Base-by-base conservation (phyloP, 2,797 vertebrate species). In the Pseudochirops corinnae region DNA sequence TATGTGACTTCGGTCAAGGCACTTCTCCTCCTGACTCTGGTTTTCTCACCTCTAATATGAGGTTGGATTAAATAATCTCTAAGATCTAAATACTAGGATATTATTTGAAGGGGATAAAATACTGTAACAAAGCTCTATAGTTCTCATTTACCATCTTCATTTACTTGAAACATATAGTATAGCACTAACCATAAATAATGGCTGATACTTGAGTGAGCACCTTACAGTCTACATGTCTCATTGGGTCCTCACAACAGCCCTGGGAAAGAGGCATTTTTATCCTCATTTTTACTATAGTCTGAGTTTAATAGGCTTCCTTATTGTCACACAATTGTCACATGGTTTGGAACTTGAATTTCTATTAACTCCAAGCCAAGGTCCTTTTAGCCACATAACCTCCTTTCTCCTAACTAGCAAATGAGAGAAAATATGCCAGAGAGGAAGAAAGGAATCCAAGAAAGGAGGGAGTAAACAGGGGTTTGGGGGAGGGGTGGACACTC, bases 1-100 rank as follows among this genome's bases (percentile, higher is more conserved):
- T 50, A n/a, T n/a, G 46, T 55, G 87, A 58, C 93, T 93, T 90
- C 57, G 39, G 39, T 58, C 52, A 90, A 90, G 74, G 58, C 90
- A 55, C 31, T 52, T 21, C 10, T 21, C 52, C 7, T 55, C 91
- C 58, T 57, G 90, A 58, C 31, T 46, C 55, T 52, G 1, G 6
- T 6, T 0, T 33, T 39, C 90, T 90, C 39, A 55, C 1, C 5
- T 14, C 60, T 14, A 28, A 82, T 14, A 31, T 62, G 12, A 31
- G 29, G 31, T 2, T 33, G 31, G 29, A 62, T 33, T 33, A 62
- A 14, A 67, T n/a, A n/a, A 67, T n/a, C 33, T n/a, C 13, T n/a
- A 67, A n/a, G 62, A 16, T 67, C 62, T 67, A 60, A 13, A 31
- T 60, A 67, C 13, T n/a, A 33, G 13, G 31, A 33, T 31, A 31